Evolutionary conservation across 2,797 vertebrate species (phyloP), one percentile per base, ranked within the genome.

Genomic region (Macropodus opercularis): DNA sequence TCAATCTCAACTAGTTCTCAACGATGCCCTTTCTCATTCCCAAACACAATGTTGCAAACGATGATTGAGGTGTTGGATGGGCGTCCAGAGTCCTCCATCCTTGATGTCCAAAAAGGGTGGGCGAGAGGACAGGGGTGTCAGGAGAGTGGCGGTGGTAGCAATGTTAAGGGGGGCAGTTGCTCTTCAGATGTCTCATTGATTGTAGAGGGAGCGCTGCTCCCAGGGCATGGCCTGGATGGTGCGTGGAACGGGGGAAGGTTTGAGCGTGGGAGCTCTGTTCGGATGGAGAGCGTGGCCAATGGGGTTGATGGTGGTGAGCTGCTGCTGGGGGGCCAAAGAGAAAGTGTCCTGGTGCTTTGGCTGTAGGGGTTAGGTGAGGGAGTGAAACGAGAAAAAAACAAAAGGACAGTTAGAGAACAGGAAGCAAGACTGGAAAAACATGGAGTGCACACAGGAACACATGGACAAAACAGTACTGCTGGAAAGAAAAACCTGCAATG

Each of bases 171-270:
- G 32, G 10, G 34, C 22, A 15, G 39, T 23, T 4, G 50, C 62
- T 43, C 74, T 54, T 63, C 3, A 2, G 53, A 38, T 35, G 55
- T 72, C 58, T 91, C 86, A 91, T 88, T 91, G 89, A 82, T 91
- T 91, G 86, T 91, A 91, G 75, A 91, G 89, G 21, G 89, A 90
- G 66, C 89, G 89, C 86, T 90, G 89, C 84, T 91, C 89, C 89
- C 89, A 91, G 51, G 88, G 89, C 88, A 91, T 90, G 68, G 85
- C 72, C 86, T 91, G 89, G 80, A 91, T 90, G 85, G 77, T 84
- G 65, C 89, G 89, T 26, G 88, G 86, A 74, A 91, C 80, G 0
- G 89, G 85, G 52, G 89, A 86, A 59, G 89, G 89, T 81, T 91
- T 91, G 80, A 91, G 87, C n/a, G 88, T 88, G 54, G 89, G 76